These are phyloP conservation scores for Macrosoma leucophasiata DNA, from an alignment of 2,888 invertebrate genomes.

Conservation along the genomic window DNA sequence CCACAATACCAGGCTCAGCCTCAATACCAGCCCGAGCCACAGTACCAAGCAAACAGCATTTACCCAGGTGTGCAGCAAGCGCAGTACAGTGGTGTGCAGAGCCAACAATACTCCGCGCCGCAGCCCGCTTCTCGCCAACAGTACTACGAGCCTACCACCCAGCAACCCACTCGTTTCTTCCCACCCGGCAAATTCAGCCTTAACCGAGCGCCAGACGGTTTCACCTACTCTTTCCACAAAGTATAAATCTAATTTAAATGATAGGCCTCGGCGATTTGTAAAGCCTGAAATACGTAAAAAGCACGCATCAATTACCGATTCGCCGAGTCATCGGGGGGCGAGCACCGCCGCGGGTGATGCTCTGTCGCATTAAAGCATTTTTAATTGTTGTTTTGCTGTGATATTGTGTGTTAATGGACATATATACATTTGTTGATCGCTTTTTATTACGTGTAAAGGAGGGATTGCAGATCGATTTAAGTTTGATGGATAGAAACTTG, in stretches of 20 bases:
- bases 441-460: conserved; percentile 49
- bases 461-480: conserved; percentile 39
- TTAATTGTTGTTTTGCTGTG: conserved; percentile 72
- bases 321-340: conserved; percentile 62
- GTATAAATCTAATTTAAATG: conserved; percentile 57
- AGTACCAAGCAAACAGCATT: conserved; percentile 60
- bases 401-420: conserved; percentile 72
- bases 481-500: conserved; percentile 54
- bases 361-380: conserved; percentile 60
- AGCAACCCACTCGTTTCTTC: conserved; percentile 83
- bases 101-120: conserved; percentile 45
- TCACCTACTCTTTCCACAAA: conserved; percentile 89
- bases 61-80: conserved; percentile 68
- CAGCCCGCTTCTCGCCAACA: conserved; percentile 53
- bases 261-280: conserved; percentile 54
- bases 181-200: conserved; percentile 90
- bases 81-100: conserved; percentile 63
- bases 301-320: conserved; percentile 61
- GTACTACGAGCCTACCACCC: conserved; percentile 78
- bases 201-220: conserved; percentile 91
- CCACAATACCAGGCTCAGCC: conserved; percentile 43
- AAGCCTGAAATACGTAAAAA: conserved; percentile 52
- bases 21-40: conserved; percentile 50
- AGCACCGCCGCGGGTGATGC: conserved; percentile 36
- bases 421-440: conserved; percentile 49